Base-by-base conservation (phyloP, 1,140 invertebrate genomes). In the Euwallacea fornicatus region DNA sequence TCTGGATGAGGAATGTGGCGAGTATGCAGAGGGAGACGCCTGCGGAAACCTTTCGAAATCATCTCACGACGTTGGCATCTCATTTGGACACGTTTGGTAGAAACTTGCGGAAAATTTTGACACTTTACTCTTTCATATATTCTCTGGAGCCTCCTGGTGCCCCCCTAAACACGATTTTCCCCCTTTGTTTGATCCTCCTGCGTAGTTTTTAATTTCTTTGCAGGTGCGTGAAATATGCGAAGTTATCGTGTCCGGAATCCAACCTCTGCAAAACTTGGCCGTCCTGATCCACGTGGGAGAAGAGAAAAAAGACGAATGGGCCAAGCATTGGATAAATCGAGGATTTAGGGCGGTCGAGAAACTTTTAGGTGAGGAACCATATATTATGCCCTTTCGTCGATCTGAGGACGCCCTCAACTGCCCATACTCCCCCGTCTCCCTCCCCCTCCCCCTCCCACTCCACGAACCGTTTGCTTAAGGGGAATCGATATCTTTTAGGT, bases 181-280 rank as follows among this genome's bases (percentile, higher is more conserved):
- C 13, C 0, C 9, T 50, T 50, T 50, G 46, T 50, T 2, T 50
- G 2, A 2, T 50, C 21, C 21, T 33, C 21, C 21, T 33, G 21
- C 21, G 4, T 1, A 33, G 1, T 1, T 33, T 33, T 33, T 33
- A 50, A 50, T 50, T 33, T 33, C 16, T 58, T 6, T 16, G 10
- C 78, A 87, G 86, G 84, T 89, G 7, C 83, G 91, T 75, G 87
- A 90, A 78, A 87, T 93, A 75, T 90, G 88, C 68, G 89, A 95
- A 83, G 85, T 95, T 0, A 96, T 98, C 76, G 90, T 89, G 54
- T 93, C 93, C 58, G 95, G 95, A 53, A 98, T 98, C 78, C 96
- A 98, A 83, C 97, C 97, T 0, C 83, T 98, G 42, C 97, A 99
- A 82, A 99, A 99, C 84, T 83, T 97, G 44, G 87, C 88, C 72